Percentiles rank a stretch among this genome's conserved stretches.
Evolutionary conservation across 2,797 vertebrate genomes (phyloP).

Genomic region (Eidolon dupreanum): DNA sequence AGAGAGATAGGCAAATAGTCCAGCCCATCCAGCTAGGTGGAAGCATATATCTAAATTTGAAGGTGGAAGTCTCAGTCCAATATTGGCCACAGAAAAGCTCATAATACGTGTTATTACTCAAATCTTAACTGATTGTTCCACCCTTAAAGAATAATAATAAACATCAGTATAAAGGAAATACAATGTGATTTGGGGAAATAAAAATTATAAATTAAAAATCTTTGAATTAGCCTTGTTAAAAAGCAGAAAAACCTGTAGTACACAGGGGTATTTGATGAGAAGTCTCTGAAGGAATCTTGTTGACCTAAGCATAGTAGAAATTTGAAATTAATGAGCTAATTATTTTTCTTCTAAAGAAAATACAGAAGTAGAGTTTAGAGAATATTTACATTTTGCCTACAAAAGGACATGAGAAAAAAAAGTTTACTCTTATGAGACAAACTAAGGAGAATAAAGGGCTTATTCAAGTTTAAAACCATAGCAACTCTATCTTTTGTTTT

Average conservation of each 20-base stretch:
- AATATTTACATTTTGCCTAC: slow-evolving; percentile 26
- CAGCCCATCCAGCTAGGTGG: not conserved
- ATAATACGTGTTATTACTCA: not conserved
- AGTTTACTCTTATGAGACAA: not conserved
- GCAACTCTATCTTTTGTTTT: not conserved
- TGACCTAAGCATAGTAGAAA: slow-evolving; percentile 34
- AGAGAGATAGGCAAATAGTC: not conserved
- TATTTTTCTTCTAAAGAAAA: slow-evolving; percentile 39
- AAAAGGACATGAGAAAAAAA: not conserved
- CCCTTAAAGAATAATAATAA: not conserved
- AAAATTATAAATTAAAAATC: slow-evolving; percentile 23
- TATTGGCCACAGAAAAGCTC: not conserved
- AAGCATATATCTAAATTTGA: not conserved
- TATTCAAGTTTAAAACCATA: slow-evolving; percentile 13
- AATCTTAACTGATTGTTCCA: slow-evolving; percentile 13
- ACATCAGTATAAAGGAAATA: not conserved
- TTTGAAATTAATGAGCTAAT: slow-evolving; percentile 59
- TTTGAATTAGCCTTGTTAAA: not conserved
- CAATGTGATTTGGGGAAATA: slow-evolving; percentile 14
- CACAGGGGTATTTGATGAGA: not conserved
- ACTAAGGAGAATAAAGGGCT: not conserved
- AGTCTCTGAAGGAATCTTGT: slow-evolving; percentile 4
- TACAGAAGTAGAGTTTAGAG: not conserved
- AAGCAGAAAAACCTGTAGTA: not conserved
- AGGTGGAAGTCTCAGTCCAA: not conserved